phyloP scores from a whole-genome alignment of 2,797 vertebrate species.

The Silurus lanzhouensis region DNA sequence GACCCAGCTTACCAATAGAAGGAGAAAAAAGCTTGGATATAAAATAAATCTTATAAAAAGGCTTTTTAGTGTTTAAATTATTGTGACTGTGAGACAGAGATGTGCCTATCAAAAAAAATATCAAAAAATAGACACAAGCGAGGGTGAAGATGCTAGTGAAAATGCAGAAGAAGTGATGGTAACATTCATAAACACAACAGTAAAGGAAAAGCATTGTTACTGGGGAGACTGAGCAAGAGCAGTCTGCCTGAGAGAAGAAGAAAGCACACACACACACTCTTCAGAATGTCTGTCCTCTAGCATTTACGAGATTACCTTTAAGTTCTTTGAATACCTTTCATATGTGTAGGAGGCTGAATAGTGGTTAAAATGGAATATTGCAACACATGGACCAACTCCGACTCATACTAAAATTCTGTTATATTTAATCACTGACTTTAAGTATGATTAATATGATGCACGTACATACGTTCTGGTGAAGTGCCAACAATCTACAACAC shows the following conservation, averaged over 20 bases:
- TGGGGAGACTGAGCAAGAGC: background rate
- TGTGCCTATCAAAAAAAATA: background rate
- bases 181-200: background rate
- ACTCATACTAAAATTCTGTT: conserved; percentile 27
- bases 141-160: conserved; percentile 35
- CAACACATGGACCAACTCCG: conserved; percentile 42
- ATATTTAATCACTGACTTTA: conserved; percentile 36
- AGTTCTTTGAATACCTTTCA: conserved; percentile 55
- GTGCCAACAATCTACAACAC: conserved; percentile 4
- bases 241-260: background rate
- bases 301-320: conserved; percentile 53
- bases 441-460: conserved; percentile 19
- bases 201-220: conserved; percentile 39
- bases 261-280: conserved; percentile 11
- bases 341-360: conserved; percentile 53
- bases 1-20: background rate
- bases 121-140: background rate
- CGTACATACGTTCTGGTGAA: conserved; percentile 26
- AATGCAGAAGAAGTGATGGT: conserved; percentile 27
- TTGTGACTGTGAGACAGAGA: background rate
- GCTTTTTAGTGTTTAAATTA: background rate
- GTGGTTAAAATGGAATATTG: conserved; percentile 42
- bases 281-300: conserved; percentile 15
- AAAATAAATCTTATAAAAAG: conserved; percentile 11
- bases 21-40: background rate